Evolutionary conservation across 1,140 invertebrate genomes (phyloP).

Genomic region (Panulirus ornatus): DNA sequence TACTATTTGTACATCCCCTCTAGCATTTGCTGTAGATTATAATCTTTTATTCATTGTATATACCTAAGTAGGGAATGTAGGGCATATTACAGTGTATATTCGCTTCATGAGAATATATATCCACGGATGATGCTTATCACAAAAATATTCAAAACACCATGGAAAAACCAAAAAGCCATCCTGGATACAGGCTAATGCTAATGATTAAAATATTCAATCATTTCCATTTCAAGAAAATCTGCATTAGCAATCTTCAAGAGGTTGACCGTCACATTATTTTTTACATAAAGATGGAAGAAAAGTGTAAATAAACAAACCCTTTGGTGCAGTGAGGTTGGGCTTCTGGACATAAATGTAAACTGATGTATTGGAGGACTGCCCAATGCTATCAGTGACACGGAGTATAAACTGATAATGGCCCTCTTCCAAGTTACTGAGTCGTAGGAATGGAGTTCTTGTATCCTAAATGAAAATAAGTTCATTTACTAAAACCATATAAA

Average conservation of each 20-base stretch:
- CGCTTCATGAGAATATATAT: not conserved
- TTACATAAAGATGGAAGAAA: too few relatives aligned
- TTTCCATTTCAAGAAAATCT: too few relatives aligned
- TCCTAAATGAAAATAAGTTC: slow-evolving; percentile 80
- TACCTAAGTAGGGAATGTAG: not conserved
- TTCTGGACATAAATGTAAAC: slow-evolving; percentile 96
- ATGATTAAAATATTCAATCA: too few relatives aligned
- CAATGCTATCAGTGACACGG: slow-evolving; percentile 83
- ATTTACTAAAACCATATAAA: too few relatives aligned
- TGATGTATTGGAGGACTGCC: slow-evolving; percentile 89
- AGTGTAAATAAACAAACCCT: slow-evolving; percentile 82
- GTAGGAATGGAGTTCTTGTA: slow-evolving; percentile 91
- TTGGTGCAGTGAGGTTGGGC: slow-evolving; percentile 89
- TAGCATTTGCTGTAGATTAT: slow-evolving; percentile 56
- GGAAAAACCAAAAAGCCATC: too few relatives aligned
- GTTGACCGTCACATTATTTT: too few relatives aligned
- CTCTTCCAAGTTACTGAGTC: slow-evolving; percentile 92
- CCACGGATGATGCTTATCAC: not conserved
- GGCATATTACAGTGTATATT: not conserved
- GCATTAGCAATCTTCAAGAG: too few relatives aligned
- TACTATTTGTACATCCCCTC: slow-evolving; percentile 50
- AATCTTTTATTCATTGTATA: not conserved
- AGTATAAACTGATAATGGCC: slow-evolving; percentile 96
- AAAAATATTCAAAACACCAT: not conserved
- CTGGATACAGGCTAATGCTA: too few relatives aligned